Base-by-base conservation (phyloP, 2,113 vertebrate species). In the Chloroceryle aenea region DNA sequence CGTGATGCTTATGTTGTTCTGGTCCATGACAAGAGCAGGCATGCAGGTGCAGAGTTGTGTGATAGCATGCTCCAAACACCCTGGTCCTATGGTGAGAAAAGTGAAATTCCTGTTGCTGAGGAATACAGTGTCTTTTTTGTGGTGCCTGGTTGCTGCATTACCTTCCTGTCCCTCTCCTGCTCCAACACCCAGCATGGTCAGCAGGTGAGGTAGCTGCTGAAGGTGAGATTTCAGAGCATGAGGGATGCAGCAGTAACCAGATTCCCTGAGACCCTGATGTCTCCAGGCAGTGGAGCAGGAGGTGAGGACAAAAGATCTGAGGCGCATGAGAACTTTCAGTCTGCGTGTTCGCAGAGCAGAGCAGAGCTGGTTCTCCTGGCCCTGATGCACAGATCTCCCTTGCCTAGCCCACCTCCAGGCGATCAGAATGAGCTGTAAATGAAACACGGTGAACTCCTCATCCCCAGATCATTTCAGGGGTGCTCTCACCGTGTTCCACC, bases 371-470 rank as follows among this genome's bases (percentile, higher is more conserved):
- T 30, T 78, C 12, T 10, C 30, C 23, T 2, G 5, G 59, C 21
- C 45, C 53, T 0, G 0, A 8, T 45, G 19, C 30, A 14, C 17
- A 52, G 32, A 8, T 82, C 52, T 74, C 23, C 1, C 0, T 53
- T n/a, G 14, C 38, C 62, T 38, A 52, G 16, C 15, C 30, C 17
- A 43, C 14, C 17, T 77, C 36, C 55, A 53, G 34, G 30, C 1
- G 7, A 26, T n/a, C 13, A 14, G 64, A 29, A 43, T 1, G 4
- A 90, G 11, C 38, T 42, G 45, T 21, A n/a, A 66, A 47, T 26
- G 13, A 38, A 74, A 58, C 20, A 36, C 64, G 42, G 50, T 14
- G 20, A 40, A 29, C 45, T 22, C 21, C 10, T 61, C 3, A 1
- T 62, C 50, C 29, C 43, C 42, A 0, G 1, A 19, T 90, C 13